Evolutionary conservation across 2,797 vertebrate genomes (phyloP), one percentile per base, ranked within the genome.

Genomic region (Eremophila alpestris): DNA sequence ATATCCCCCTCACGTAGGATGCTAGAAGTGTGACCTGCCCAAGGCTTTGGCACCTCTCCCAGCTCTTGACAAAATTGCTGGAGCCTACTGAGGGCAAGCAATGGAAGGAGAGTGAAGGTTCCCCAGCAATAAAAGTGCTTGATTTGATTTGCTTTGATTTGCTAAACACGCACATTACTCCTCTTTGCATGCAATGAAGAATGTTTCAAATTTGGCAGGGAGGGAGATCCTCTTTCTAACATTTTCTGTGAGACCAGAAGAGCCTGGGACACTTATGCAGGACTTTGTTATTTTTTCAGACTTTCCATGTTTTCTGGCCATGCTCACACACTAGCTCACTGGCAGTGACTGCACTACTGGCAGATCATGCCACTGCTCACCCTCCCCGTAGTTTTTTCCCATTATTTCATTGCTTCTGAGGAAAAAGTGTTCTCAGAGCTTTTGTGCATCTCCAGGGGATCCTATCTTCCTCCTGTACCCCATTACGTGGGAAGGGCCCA

Each of bases 401-500:
- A 49, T 85, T 67, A 70, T 76, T 76, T 89, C 30, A 55, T 29
- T 56, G 8, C 29, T 87, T 82, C 62, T 63, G n/a, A 20, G 13
- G 16, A 43, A 89, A 49, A 65, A 69, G 20, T 0, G 0, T 24
- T 4, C 51, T 82, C 30, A 16, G 54, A 59, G 21, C 2, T 87
- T 69, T 63, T 48, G 29, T 70, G 40, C 6, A 4, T 40, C 55
- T 68, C 13, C 21, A n/a, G 45, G 60, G 52, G 4, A 45, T 62
- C 30, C 38, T 10, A 2, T 77, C 68, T 55, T 71, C 34, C 32
- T 52, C 34, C 68, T 63, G 38, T 27, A 23, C 29, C 18, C 26
- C 13, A 5, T 0, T 29, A 7, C 0, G 0, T 0, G 4, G 52
- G 29, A 73, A 70, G 10, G 16, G 32, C 29, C 34, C 1, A 4